Evolutionary conservation across 2,113 vertebrate species (phyloP).

Genomic region (Psilopogon haemacephalus): DNA sequence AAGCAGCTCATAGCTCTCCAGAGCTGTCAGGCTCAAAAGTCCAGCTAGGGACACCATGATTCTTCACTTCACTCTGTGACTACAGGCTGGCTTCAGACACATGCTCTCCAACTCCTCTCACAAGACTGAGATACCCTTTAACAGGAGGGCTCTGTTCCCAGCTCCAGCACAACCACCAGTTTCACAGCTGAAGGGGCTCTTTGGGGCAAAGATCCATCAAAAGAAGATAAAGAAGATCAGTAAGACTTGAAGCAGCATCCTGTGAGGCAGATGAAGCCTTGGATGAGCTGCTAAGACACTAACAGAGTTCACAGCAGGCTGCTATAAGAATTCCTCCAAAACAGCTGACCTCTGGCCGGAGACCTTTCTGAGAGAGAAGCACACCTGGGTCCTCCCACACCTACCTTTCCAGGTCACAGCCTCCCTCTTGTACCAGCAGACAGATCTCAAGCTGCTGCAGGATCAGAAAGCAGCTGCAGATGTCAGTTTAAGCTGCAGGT

Average conservation of each 20-base stretch:
- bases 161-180: neutral
- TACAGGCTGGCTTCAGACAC: neutral
- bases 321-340: neutral
- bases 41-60: neutral
- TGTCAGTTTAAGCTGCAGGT: neutral
- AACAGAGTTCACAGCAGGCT: fast-evolving
- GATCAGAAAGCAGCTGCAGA: neutral
- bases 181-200: neutral
- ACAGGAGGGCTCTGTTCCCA: fast-evolving
- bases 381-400: neutral
- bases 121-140: neutral
- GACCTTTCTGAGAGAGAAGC: neutral
- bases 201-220: neutral
- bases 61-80: neutral
- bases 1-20: neutral
- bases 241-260: neutral
- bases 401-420: neutral
- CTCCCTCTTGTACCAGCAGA: neutral
- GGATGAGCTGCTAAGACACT: neutral
- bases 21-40: neutral
- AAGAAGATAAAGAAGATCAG: neutral
- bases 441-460: neutral
- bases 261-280: neutral
- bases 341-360: fast-evolving
- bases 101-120: neutral